Evolutionary conservation across 1,140 invertebrate genomes (phyloP).

Genomic region (Papilio aristodemus): DNA sequence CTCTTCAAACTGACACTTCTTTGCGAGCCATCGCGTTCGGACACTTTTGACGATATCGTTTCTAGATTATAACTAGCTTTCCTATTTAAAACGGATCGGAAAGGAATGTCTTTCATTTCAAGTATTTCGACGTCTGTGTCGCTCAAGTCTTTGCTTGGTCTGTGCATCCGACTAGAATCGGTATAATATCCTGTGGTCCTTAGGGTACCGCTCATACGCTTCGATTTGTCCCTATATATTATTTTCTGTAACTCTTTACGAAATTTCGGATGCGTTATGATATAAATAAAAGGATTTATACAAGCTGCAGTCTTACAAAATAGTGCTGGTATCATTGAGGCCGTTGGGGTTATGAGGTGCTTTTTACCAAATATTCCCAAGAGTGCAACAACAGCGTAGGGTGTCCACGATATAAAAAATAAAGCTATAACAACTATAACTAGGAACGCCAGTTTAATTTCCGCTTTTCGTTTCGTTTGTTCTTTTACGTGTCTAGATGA

Average conservation of each 20-base stretch:
- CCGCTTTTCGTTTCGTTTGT: constrained; percentile 84
- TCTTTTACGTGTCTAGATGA: constrained; percentile 81
- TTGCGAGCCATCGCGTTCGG: constrained; percentile 62
- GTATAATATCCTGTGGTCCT: constrained; percentile 58
- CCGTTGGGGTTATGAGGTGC: constrained; percentile 83
- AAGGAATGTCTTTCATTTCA: constrained; percentile 78
- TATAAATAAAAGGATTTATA: constrained; percentile 88
- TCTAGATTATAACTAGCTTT: constrained; percentile 43
- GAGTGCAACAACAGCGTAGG: constrained; percentile 87
- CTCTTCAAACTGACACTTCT: constrained; percentile 66
- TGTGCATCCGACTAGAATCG: constrained; percentile 52
- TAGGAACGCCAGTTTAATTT: constrained; percentile 84
- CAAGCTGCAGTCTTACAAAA: constrained; percentile 88
- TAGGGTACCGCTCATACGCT: constrained; percentile 63
- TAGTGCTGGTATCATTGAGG: constrained; percentile 88
- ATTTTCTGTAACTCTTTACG: constrained; percentile 81
- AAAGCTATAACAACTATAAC: constrained; percentile 84
- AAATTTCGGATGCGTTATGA: constrained; percentile 86
- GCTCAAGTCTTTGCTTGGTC: constrained; percentile 67
- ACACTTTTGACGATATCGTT: constrained; percentile 64
- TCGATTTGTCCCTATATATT: constrained; percentile 67
- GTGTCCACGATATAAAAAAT: constrained; percentile 89
- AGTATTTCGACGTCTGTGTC: constrained; percentile 75
- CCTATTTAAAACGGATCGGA: constrained; percentile 41
- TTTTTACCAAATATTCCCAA: constrained; percentile 85